These are phyloP conservation scores for Drosophila persimilis DNA, from an alignment of 1,140 invertebrate genomes.

Conservation along the genomic window DNA sequence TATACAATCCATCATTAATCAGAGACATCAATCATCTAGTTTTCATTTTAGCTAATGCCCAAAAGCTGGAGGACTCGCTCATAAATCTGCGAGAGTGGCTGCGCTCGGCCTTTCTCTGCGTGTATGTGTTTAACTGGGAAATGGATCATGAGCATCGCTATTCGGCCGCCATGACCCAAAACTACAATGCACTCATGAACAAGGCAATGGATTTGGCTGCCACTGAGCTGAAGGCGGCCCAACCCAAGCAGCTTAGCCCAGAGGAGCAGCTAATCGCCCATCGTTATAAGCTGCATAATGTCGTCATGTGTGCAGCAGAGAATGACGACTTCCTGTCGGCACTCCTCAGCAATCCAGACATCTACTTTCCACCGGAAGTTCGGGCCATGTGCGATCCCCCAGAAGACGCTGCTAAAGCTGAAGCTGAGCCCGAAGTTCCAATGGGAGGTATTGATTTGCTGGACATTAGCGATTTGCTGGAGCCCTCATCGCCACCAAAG, in stretches of 20 bases:
- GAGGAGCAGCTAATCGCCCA: slow-evolving; percentile 44
- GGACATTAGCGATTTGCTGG: slow-evolving; percentile 23
- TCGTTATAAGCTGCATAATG: slow-evolving; percentile 32
- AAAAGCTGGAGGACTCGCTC: slow-evolving; percentile 42
- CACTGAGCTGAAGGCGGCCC: slow-evolving; percentile 4
- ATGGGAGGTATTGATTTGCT: slow-evolving; percentile 5
- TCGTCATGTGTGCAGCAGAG: slow-evolving; percentile 36
- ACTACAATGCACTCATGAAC: slow-evolving; percentile 16
- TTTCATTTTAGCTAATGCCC: slow-evolving; percentile 38
- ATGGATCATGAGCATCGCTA: slow-evolving; percentile 68
- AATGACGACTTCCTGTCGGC: slow-evolving; percentile 44
- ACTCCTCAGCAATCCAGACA: slow-evolving; percentile 45
- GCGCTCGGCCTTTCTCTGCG: slow-evolving; percentile 49
- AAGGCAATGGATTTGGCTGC: slow-evolving; percentile 21
- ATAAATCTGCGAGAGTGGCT: slow-evolving; percentile 41
- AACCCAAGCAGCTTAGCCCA: not conserved
- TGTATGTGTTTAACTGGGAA: slow-evolving; percentile 70
- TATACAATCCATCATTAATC: not conserved
- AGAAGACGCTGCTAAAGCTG: not conserved
- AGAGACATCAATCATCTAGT: not conserved
- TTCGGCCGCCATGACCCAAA: slow-evolving; percentile 50
- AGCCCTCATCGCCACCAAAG: slow-evolving; percentile 59
- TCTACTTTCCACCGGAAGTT: slow-evolving; percentile 51
- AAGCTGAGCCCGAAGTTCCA: no score
- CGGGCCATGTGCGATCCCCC: slow-evolving; percentile 39